phyloP scores from a whole-genome alignment of 2,888 invertebrate species.

The Digitonthophagus gazella region DNA sequence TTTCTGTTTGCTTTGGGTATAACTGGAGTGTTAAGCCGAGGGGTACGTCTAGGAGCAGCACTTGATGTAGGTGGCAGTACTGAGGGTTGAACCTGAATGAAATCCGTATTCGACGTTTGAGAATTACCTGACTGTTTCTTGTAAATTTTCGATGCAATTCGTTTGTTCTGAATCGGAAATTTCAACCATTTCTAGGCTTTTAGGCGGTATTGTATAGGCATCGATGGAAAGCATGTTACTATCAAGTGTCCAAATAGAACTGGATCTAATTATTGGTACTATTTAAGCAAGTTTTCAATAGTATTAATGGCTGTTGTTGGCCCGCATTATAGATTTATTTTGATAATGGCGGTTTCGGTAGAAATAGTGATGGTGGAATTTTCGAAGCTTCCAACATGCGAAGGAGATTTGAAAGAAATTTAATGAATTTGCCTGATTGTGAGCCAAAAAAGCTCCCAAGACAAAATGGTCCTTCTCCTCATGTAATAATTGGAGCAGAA shows the following conservation, averaged over 20 bases:
- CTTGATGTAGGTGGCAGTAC: too few relatives aligned
- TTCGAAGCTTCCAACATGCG: conserved; percentile 20
- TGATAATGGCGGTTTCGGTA: conserved; percentile 17
- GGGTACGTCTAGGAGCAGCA: too few relatives aligned
- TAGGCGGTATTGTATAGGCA: too few relatives aligned
- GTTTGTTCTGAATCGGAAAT: too few relatives aligned
- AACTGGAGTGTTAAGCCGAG: too few relatives aligned
- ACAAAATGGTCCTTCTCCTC: conserved; percentile 22
- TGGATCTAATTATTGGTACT: conserved; percentile 17
- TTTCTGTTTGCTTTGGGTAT: too few relatives aligned
- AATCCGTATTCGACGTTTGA: too few relatives aligned
- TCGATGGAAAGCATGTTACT: conserved; percentile 19
- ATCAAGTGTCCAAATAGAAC: conserved; percentile 16
- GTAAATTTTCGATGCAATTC: too few relatives aligned
- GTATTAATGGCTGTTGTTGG: conserved; percentile 20
- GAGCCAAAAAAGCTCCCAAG: conserved; percentile 18
- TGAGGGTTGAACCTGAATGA: too few relatives aligned
- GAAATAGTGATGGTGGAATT: conserved; percentile 20
- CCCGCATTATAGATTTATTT: conserved; percentile 19
- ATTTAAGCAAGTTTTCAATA: conserved; percentile 17
- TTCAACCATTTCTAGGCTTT: too few relatives aligned
- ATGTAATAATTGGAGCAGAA: conserved; percentile 27
- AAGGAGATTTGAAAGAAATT: not conserved
- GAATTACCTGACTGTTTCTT: too few relatives aligned
- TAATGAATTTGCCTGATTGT: conserved; percentile 15